Evolutionary conservation across 1,140 invertebrate genomes (phyloP).

Genomic region (Drosophila sproati): DNA sequence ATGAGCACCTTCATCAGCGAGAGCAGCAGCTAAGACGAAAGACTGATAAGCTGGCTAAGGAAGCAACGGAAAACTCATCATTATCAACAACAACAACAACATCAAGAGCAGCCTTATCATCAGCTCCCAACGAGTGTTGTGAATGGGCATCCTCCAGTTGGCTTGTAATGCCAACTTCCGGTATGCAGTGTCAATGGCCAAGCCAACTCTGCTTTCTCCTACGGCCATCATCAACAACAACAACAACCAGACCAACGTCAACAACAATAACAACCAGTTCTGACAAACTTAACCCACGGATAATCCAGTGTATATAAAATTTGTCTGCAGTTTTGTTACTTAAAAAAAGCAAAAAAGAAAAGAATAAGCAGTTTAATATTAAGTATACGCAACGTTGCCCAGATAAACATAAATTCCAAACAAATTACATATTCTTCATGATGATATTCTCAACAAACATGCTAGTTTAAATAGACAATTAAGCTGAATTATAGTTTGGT

Average conservation of each 20-base stretch:
- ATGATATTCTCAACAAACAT: too few species aligned
- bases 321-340: too few species aligned
- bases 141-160: background rate
- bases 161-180: background rate
- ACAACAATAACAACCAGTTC: background rate
- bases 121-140: background rate
- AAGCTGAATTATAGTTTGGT: too few species aligned
- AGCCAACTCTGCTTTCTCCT: background rate
- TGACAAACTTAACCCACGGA: conserved; percentile 31
- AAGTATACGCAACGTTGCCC: too few species aligned
- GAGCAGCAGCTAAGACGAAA: conserved; percentile 36
- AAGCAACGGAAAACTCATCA: conserved; percentile 28
- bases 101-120: background rate
- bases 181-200: background rate
- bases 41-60: conserved; percentile 55
- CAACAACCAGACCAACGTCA: background rate
- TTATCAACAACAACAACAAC: conserved; percentile 23
- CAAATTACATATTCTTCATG: too few species aligned
- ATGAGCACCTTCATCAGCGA: conserved; percentile 47
- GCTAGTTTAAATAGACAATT: too few species aligned
- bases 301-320: too few species aligned
- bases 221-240: background rate
- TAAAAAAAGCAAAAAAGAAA: too few species aligned
- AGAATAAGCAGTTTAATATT: too few species aligned
- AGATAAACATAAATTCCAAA: too few species aligned